Evolutionary conservation across 2,888 invertebrate genomes (phyloP).

Genomic region (Leucoma salicis): DNA sequence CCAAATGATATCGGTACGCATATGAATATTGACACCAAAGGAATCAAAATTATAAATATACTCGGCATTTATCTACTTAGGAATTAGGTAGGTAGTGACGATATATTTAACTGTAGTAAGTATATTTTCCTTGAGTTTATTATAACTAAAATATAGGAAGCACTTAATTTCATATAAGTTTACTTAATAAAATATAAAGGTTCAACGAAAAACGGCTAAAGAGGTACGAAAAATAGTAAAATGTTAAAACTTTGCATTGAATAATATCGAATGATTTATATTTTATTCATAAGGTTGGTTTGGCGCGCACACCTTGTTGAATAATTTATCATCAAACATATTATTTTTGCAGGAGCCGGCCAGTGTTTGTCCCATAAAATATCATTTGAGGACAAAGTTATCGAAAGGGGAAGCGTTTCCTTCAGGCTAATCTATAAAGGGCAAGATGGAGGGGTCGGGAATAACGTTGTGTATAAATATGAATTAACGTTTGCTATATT

Average conservation of each 20-base stretch:
- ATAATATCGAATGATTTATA: constrained; percentile 72
- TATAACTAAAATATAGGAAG: neutral
- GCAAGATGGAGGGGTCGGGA: constrained; percentile 23
- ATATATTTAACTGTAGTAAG: too few species aligned
- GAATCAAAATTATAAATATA: too few species aligned
- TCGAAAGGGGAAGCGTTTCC: constrained; percentile 45
- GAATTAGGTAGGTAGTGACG: too few species aligned
- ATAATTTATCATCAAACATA: constrained; percentile 71
- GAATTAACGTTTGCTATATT: constrained; percentile 9
- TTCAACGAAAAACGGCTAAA: constrained; percentile 19
- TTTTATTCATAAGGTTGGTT: constrained; percentile 68
- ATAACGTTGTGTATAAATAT: constrained; percentile 11
- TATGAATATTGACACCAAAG: too few species aligned
- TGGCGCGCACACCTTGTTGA: constrained; percentile 70
- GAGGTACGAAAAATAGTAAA: constrained; percentile 31
- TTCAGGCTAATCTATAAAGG: constrained; percentile 33
- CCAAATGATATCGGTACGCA: too few species aligned
- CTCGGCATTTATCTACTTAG: too few species aligned
- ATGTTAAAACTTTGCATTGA: constrained; percentile 50
- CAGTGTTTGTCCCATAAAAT: constrained; percentile 66
- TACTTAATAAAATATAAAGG: neutral
- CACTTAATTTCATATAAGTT: neutral
- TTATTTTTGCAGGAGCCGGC: constrained; percentile 72
- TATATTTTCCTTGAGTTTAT: too few species aligned
- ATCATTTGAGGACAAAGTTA: constrained; percentile 47